Base-by-base conservation (phyloP, 2,888 invertebrate species). In the Deroplatys truncata region DNA sequence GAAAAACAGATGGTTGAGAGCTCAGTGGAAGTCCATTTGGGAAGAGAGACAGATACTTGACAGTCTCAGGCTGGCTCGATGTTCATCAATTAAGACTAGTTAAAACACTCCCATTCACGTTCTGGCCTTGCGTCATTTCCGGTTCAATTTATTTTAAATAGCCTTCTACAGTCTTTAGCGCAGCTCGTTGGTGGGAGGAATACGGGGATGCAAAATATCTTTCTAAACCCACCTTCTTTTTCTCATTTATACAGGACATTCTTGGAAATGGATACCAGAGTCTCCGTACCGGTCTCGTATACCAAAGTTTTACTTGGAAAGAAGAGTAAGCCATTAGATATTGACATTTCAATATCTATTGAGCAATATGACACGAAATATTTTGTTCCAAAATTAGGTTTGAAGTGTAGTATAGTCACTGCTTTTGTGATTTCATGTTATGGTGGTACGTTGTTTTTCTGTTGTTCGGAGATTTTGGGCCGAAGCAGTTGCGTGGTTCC, bases 121-220 rank as follows among this genome's bases (percentile, higher is more conserved):
- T 82, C 72, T 86, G 31, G 72, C 31, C 28, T 88, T 88, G 85
- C 88, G 88, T 88, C 88, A 88, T 84, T 88, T 88, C 88, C 88
- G 88, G 82, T 84, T 86, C 85, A 87, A 88, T 86, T 72, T 84
- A 84, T 43, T 86, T 31, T 31, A 49, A 72, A 88, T 25, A 84
- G 28, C 29, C 16, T 28, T 29, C 82, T n/a, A 82, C 83, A 16
- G 83, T 10, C 31, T 43, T 31, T 35, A 28, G 84, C 29, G 56
- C 28, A 83, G 56, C 84, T 72, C 16, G 56, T 25, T 25, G 56
- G 56, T 72, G 25, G 56, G 56, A 72, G 56, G 56, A 72, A 72
- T 25, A 72, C 7, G 56, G 56, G 56, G 20, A 72, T 72, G 56
- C 56, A 72, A 72, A 72, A 72, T 72, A 72, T 72, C 56, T 20